These are phyloP conservation scores for Rhynchopsitta pachyrhyncha DNA, from an alignment of 2,113 vertebrate genomes.

Conservation along the genomic window DNA sequence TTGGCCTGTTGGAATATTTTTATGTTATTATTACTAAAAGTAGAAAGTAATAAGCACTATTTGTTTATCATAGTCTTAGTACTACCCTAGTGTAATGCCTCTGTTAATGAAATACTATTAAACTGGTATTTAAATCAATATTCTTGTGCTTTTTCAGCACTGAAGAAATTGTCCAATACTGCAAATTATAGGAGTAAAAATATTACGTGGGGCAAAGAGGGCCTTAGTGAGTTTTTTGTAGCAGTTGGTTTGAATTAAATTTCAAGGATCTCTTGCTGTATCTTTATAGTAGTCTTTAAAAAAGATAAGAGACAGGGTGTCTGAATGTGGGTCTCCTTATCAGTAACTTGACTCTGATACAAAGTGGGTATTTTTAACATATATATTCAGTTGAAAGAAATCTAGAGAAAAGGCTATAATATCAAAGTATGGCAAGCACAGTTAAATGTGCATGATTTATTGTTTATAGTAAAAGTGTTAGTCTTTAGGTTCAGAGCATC, in stretches of 20 bases:
- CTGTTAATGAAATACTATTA: conserved; percentile 1
- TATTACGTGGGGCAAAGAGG: background rate
- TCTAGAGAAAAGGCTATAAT: conserved; percentile 59
- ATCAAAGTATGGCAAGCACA: conserved; percentile 64
- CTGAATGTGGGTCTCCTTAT: background rate
- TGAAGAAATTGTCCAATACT: background rate
- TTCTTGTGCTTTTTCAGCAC: background rate
- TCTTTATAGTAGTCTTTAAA: background rate
- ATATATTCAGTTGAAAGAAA: conserved; percentile 1
- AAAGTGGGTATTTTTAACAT: conserved; percentile 44
- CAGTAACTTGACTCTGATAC: conserved; percentile 50
- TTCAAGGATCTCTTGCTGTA: background rate
- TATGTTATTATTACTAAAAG: background rate
- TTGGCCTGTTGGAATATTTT: background rate
- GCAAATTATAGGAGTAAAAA: background rate
- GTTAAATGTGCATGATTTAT: conserved; percentile 53
- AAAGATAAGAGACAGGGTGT: background rate
- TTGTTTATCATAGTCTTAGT: background rate
- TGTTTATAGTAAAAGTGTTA: background rate
- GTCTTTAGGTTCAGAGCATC: conserved; percentile 30
- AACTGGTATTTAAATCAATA: conserved; percentile 8
- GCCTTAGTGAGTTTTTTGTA: background rate
- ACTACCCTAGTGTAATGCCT: background rate
- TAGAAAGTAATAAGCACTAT: background rate
- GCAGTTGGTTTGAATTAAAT: conserved; percentile 20